Percentiles rank a stretch among this genome's conserved stretches.
These are phyloP conservation scores for Octopus bimaculoides DNA, from an alignment of 1,140 invertebrate species.

Conservation along the genomic window DNA sequence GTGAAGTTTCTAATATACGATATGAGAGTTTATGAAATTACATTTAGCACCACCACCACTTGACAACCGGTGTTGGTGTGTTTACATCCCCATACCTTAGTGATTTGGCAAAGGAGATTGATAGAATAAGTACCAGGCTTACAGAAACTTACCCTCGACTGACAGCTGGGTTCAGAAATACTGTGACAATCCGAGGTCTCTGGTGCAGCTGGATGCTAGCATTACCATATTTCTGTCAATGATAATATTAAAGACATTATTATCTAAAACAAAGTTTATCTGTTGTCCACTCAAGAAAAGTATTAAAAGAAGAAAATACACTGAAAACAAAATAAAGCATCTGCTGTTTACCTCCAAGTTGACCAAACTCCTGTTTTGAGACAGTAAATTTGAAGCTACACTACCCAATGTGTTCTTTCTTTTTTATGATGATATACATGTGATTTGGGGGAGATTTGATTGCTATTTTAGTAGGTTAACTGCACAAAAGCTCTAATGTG, in stretches of 20 bases:
- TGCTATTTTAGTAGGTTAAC: too few relatives aligned
- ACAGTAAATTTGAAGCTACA: too few relatives aligned
- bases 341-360: too few relatives aligned
- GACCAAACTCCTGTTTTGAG: too few relatives aligned
- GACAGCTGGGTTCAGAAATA: slow-evolving; percentile 88
- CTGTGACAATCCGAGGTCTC: slow-evolving; percentile 74
- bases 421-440: too few relatives aligned
- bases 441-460: too few relatives aligned
- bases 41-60: background rate
- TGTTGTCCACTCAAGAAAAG: too few relatives aligned
- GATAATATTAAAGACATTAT: background rate
- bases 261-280: too few relatives aligned
- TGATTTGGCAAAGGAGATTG: background rate
- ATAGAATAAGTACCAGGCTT: background rate
- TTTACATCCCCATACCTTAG: background rate
- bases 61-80: background rate
- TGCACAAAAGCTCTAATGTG: too few relatives aligned
- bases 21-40: background rate
- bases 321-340: too few relatives aligned
- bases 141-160: slow-evolving; percentile 68
- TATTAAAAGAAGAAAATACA: too few relatives aligned
- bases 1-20: background rate
- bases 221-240: slow-evolving; percentile 66
- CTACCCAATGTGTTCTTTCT: too few relatives aligned
- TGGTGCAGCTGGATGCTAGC: slow-evolving; percentile 62